A percentile compares a stretch with the other conserved stretches of the same genome.
Conservation (phyloP, 1,140 invertebrate species). For the Dryas iulia region DNA sequence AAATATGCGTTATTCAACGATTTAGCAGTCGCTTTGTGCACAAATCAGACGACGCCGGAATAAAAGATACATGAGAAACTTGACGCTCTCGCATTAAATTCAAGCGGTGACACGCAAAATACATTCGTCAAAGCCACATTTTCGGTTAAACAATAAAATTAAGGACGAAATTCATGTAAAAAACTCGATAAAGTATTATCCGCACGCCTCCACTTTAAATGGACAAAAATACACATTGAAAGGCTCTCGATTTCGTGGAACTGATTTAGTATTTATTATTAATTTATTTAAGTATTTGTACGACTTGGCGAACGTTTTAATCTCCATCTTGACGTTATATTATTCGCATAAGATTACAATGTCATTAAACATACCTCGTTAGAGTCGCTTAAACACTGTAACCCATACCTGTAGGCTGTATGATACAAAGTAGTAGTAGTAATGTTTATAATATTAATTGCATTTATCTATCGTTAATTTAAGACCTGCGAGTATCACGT, state of each 20-base stretch:
- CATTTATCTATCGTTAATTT: neutral
- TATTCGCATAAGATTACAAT: conserved; percentile 2
- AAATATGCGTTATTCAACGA: neutral
- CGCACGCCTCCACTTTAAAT: neutral
- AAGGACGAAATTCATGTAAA: neutral
- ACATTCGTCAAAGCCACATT: neutral
- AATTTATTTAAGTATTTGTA: conserved; percentile 1
- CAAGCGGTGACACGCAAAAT: neutral
- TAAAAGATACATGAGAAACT: neutral
- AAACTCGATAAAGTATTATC: neutral
- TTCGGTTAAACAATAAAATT: neutral
- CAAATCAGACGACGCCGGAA: neutral
- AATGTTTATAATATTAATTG: neutral
- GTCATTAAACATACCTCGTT: neutral
- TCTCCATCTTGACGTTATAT: neutral
- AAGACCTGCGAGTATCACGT: neutral
- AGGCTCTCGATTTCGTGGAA: neutral
- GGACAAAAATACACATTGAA: neutral
- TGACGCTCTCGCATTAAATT: neutral
- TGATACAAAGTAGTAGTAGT: neutral
- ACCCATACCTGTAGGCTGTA: neutral
- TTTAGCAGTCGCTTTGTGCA: neutral
- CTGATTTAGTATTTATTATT: neutral
- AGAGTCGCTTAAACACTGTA: neutral
- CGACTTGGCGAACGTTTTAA: neutral